Evolutionary conservation across 1,140 invertebrate species (phyloP), one percentile per base, ranked within the genome.

Genomic region (Hirudo medicinalis): DNA sequence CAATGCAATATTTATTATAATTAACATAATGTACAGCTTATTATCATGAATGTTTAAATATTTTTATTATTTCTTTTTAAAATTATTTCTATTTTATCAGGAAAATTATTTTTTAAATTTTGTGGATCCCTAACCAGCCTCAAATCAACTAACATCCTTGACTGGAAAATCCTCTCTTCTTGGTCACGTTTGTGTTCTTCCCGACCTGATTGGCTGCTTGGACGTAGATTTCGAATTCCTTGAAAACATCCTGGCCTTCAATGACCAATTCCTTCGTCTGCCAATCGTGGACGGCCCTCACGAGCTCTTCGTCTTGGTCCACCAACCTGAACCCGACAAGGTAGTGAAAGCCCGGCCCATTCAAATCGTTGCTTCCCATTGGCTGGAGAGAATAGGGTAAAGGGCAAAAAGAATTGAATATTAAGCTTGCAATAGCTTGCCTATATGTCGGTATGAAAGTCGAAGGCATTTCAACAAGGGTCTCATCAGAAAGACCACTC

Each of bases 301-400:
- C 40, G 9, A 40, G 29, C 32, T 27, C 67, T 20, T n/a, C n/a
- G 60, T 27, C 29, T 13, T 63, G 60, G 22, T 25, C 22, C 9
- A 36, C 6, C 36, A 20, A 8, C 54, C 55, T 27, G 36, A 67
- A 74, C 2, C 25, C 68, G 43, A 74, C 70, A 19, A 68, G 9
- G 54, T 74, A 74, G 60, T 36, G 63, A 53, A 74, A 74, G 8
- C 40, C 70, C 0, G 60, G 29, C 20, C 73, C 73, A 25, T 71
- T 68, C 54, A 67, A 70, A 19, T 68, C 63, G 20, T 66, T 67
- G 27, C 49, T 27, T 36, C 25, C 19, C 70, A 74, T 67, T 32
- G 70, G 43, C 73, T 74, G 70, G 57, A 43, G 19, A 40, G 0
- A 25, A 70, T 54, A 13, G 22, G 3, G 69, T 20, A 54, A 36